phyloP scores from a whole-genome alignment of 2,797 vertebrate genomes.

The Syncerus caffer region DNA sequence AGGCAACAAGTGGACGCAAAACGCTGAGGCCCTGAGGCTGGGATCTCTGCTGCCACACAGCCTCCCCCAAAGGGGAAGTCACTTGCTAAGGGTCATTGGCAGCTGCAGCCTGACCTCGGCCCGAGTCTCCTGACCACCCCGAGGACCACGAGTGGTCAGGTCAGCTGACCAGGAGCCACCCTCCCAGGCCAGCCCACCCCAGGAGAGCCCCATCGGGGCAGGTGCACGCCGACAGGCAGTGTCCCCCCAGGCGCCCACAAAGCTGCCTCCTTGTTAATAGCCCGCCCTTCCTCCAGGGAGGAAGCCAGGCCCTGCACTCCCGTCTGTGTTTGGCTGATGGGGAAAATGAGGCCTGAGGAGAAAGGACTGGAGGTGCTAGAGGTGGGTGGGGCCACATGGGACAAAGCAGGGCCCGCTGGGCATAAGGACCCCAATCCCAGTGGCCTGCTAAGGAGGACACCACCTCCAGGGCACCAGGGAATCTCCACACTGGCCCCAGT shows the following conservation, averaged over 20 bases:
- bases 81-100: neutral
- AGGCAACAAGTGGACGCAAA: neutral
- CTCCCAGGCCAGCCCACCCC: neutral
- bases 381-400: fast-evolving
- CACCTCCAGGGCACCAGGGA: too few species aligned
- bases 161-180: neutral
- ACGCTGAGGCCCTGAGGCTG: neutral
- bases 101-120: neutral
- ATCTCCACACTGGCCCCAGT: neutral
- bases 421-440: neutral
- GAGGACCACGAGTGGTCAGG: neutral
- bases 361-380: neutral
- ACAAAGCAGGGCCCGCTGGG: neutral
- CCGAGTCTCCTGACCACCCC: neutral
- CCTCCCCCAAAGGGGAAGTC: neutral
- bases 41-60: neutral
- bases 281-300: too few species aligned
- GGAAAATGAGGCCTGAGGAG: neutral
- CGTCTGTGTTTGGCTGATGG: neutral
- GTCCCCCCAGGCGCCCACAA: neutral
- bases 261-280: neutral
- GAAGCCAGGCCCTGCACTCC: too few species aligned
- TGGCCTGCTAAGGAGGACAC: neutral
- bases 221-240: fast-evolving
- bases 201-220: fast-evolving